Conservation (phyloP, 2,888 invertebrate species). For the Amblyjoppa fuscipennis region DNA sequence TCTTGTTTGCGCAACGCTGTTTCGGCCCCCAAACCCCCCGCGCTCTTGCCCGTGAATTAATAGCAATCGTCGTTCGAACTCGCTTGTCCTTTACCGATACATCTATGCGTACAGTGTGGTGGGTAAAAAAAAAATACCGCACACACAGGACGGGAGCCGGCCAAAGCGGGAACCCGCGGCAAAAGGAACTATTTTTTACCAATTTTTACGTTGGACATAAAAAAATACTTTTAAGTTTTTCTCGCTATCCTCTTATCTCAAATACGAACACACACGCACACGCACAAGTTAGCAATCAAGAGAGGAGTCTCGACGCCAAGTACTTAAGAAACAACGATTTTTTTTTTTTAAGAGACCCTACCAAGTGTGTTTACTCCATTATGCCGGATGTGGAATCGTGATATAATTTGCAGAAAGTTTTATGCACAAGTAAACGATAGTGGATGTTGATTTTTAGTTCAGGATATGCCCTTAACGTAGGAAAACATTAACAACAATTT, state of each 20-base stretch:
- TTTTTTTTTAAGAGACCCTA: no score
- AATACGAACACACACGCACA: background rate
- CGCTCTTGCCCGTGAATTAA: conserved; percentile 68
- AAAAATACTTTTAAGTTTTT: background rate
- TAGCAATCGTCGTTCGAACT: conserved; percentile 69
- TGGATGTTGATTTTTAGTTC: no score
- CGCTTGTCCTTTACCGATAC: conserved; percentile 15
- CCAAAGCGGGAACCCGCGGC: background rate
- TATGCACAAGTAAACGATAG: no score
- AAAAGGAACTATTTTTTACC: background rate
- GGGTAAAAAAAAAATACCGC: conserved; percentile 12
- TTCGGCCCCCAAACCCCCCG: conserved; percentile 27
- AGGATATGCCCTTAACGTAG: no score
- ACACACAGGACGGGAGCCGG: background rate
- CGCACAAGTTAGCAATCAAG: background rate
- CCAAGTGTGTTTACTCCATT: no score
- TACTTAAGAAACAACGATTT: no score
- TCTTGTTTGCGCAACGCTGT: conserved; percentile 76
- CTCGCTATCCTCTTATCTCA: background rate
- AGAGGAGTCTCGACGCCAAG: no score
- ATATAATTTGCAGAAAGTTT: no score
- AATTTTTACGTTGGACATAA: background rate
- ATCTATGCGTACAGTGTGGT: conserved; percentile 2
- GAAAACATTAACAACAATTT: no score
- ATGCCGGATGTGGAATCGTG: no score